Base-by-base conservation (phyloP, 1,140 invertebrate species). In the Homalodisca vitripennis region DNA sequence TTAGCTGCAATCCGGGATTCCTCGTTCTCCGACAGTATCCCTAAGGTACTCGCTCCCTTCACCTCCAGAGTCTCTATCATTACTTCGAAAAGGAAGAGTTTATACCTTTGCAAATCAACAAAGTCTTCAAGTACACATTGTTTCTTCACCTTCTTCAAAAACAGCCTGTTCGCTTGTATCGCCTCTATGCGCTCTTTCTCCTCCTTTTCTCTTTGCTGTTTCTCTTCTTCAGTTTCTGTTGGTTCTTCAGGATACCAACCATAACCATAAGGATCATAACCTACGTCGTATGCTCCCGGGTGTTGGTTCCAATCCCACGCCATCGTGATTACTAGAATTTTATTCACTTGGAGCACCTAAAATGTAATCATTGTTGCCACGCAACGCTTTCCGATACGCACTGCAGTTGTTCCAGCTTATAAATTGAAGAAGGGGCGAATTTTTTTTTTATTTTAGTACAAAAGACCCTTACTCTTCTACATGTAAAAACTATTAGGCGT, bases 61-160 rank as follows among this genome's bases (percentile, higher is more conserved):
- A 60, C 55, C 6, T 26, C 22, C 26, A 60, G 26, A 12, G 55
- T 27, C 24, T 60, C 24, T 60, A 60, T 29, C 24, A 60, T 6
- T 10, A 60, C 14, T 27, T 60, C 55, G 55, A 60, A 27, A 6
- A 60, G 27, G 26, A 60, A 60, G 22, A 60, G 14, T 26, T 60
- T 22, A 10, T 2, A 10, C 26, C 29, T 60, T n/a, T 60, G 22
- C 6, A 60, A n/a, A 60, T 60, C 55, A 60, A 26, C 55, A 27
- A 60, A 60, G 24, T 60, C 55, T 26, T 60, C 55, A 6, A 27
- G 22, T 26, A 30, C 55, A 60, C 55, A 60, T 10, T 27, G 55
- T 60, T 29, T 60, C 27, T 24, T 60, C 3, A 60, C 55, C 26
- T 60, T 60, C n/a, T 27, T 26, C 14, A 60, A 26, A 27, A 22